Evolutionary conservation across 2,888 invertebrate species (phyloP).

Genomic region (Volucella zonaria): DNA sequence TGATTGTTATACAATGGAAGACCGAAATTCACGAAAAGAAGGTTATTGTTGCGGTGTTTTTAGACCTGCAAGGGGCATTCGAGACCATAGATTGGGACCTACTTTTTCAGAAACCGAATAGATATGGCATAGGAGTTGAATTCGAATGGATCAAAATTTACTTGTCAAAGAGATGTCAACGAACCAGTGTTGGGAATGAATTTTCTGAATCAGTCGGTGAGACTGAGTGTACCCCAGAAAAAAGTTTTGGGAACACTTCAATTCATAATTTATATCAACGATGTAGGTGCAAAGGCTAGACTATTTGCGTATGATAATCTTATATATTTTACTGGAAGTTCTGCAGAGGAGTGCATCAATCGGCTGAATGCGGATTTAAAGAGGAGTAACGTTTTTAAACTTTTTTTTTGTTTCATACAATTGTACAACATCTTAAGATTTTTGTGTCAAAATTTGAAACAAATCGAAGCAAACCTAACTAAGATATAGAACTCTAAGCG

Average conservation of each 20-base stretch:
- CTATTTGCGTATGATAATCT: conserved; percentile 3
- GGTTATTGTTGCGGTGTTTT: no score
- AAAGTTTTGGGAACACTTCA: neutral
- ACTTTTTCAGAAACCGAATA: neutral
- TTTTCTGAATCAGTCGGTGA: neutral
- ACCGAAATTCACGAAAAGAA: no score
- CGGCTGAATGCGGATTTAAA: no score
- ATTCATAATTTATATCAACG: conserved; percentile 18
- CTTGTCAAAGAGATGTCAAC: neutral
- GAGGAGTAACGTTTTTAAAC: no score
- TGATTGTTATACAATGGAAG: no score
- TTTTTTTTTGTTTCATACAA: no score
- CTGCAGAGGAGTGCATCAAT: no score
- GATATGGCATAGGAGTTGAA: conserved; percentile 11
- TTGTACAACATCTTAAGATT: no score
- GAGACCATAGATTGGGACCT: conserved; percentile 9
- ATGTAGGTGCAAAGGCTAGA: conserved; percentile 3
- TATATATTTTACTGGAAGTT: no score
- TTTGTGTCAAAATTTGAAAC: no score
- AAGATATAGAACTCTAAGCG: no score
- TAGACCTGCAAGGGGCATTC: neutral
- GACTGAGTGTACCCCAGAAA: conserved; percentile 13
- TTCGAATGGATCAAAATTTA: conserved; percentile 1
- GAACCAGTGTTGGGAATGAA: neutral
- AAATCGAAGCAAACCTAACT: no score